phyloP scores from a whole-genome alignment of 1,140 invertebrate genomes.

The Trinorchestia longiramus region DNA sequence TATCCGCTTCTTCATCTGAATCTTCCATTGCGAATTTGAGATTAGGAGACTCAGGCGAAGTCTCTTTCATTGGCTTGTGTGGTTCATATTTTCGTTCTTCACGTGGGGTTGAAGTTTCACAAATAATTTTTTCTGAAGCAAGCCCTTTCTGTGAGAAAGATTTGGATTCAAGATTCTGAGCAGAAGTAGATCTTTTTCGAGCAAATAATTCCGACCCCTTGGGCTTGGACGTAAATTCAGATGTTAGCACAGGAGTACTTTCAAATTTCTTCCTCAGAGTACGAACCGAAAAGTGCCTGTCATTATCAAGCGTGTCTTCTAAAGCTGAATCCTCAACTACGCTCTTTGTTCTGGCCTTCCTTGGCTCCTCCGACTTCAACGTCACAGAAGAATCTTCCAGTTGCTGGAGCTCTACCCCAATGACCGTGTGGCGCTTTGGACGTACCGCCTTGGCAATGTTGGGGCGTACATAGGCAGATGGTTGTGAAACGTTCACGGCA shows the following conservation, averaged over 20 bases:
- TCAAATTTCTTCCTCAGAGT: conserved; percentile 8
- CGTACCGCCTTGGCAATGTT: neutral
- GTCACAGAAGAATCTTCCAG: neutral
- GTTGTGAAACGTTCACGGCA: neutral
- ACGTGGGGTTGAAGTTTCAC: neutral
- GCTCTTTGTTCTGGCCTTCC: neutral
- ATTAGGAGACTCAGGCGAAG: neutral
- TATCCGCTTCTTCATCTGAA: neutral
- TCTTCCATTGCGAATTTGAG: neutral
- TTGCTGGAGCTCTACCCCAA: conserved; percentile 3
- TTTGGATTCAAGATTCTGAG: neutral
- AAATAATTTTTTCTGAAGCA: neutral
- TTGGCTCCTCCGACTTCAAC: neutral
- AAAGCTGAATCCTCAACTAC: neutral
- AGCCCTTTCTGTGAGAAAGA: neutral
- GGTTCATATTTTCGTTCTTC: neutral
- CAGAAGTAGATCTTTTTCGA: neutral
- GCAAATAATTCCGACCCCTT: neutral
- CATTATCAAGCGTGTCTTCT: neutral
- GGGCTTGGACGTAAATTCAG: neutral
- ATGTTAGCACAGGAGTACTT: neutral
- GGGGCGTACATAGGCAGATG: neutral
- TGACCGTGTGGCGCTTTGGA: conserved; percentile 32
- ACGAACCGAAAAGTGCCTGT: neutral
- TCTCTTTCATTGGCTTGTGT: neutral